Conservation (phyloP, 1,140 invertebrate species). For the Nasonia giraulti region DNA sequence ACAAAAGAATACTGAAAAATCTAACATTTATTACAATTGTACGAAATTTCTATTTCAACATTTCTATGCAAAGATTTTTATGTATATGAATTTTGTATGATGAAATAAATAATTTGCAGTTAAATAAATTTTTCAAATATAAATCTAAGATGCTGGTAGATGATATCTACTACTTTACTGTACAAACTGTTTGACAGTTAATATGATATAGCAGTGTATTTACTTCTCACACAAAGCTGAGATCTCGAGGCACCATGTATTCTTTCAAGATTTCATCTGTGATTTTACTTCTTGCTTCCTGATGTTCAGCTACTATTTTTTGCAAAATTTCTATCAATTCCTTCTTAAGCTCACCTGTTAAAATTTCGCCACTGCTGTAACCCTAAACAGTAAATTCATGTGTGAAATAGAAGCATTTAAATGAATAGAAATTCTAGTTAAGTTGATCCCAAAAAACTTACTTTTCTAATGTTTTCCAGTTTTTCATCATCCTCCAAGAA, state of each 20-base stretch:
- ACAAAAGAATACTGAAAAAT: not conserved
- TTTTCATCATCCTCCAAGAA: conserved; percentile 96
- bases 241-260: conserved; percentile 90
- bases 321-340: conserved; percentile 86
- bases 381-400: conserved; percentile 74
- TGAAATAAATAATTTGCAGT: conserved; percentile 29
- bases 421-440: conserved; percentile 36
- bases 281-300: conserved; percentile 85
- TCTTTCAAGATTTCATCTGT: conserved; percentile 90
- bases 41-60: not conserved
- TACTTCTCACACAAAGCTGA: conserved; percentile 76
- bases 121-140: conserved; percentile 32
- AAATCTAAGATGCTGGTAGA: not conserved
- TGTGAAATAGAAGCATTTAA: conserved; percentile 51
- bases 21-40: not conserved
- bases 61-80: conserved; percentile 42
- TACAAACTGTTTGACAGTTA: conserved; percentile 27
- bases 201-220: not conserved
- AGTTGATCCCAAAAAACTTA: conserved; percentile 64
- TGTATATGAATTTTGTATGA: not conserved
- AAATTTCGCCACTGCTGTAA: conserved; percentile 91
- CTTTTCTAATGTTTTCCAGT: conserved; percentile 87
- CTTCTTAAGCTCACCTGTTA: conserved; percentile 97
- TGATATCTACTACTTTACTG: not conserved
- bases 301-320: conserved; percentile 87